These are phyloP conservation scores for Cuculus canorus DNA, from an alignment of 2,797 vertebrate genomes.

Conservation along the genomic window DNA sequence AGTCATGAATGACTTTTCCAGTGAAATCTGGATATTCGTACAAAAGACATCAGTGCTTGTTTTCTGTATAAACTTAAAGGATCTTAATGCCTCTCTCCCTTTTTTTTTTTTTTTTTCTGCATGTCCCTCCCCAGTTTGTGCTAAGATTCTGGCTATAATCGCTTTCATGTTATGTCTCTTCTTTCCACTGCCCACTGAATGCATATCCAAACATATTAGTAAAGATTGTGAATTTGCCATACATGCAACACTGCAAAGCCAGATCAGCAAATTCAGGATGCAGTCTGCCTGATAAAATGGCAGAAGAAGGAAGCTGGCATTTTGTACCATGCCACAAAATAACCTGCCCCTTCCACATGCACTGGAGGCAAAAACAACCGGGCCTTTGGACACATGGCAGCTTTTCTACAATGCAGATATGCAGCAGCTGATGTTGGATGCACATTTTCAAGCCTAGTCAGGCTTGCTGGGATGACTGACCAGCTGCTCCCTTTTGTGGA, in stretches of 20 bases:
- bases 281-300: not conserved
- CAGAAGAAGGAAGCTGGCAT: not conserved
- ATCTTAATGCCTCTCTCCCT: not conserved
- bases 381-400: not conserved
- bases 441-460: fast-evolving
- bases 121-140: constrained; percentile 76
- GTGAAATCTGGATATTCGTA: not conserved
- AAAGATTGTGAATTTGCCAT: constrained; percentile 68
- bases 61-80: not conserved
- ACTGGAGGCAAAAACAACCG: not conserved
- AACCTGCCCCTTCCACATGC: not conserved
- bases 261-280: not conserved
- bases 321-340: not conserved
- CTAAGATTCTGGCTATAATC: constrained; percentile 74
- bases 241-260: constrained; percentile 24
- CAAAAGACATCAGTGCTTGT: not conserved
- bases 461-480: not conserved
- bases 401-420: not conserved
- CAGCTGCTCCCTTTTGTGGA: not conserved
- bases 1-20: not conserved
- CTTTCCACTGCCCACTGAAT: constrained; percentile 77
- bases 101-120: constrained; percentile 20
- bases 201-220: constrained; percentile 74
- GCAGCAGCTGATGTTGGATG: not conserved
- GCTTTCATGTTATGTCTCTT: constrained; percentile 76